Evolutionary conservation across 2,888 invertebrate genomes (phyloP).

Genomic region (Ectemnius cavifrons): DNA sequence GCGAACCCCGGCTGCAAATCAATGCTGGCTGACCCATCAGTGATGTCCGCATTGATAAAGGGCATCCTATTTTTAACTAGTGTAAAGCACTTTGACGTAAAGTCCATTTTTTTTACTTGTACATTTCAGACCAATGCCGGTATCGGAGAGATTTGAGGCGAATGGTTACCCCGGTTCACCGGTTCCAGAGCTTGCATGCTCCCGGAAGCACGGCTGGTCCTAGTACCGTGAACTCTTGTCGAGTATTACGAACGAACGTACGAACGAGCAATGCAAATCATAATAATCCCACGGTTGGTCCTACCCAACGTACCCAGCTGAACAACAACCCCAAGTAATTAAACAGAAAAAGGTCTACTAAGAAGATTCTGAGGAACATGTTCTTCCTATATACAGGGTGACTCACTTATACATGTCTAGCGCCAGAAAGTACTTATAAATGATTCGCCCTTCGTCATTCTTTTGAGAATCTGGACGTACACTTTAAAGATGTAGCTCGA

Average conservation of each 20-base stretch:
- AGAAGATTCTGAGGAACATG: conserved; percentile 72
- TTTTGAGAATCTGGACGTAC: conserved; percentile 6
- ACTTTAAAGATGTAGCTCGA: too few species aligned
- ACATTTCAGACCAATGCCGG: conserved; percentile 63
- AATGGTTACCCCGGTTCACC: conserved; percentile 86
- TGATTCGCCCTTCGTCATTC: conserved; percentile 57
- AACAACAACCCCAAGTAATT: conserved; percentile 72
- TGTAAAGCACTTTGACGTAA: too few species aligned
- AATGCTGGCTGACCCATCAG: too few species aligned
- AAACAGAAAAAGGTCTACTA: conserved; percentile 68
- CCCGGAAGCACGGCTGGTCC: conserved; percentile 80
- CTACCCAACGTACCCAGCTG: conserved; percentile 57
- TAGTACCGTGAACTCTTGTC: conserved; percentile 61
- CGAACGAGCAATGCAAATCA: conserved; percentile 59
- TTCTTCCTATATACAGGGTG: conserved; percentile 74
- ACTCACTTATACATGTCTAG: conserved; percentile 70
- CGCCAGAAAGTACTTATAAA: conserved; percentile 56
- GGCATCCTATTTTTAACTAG: too few species aligned
- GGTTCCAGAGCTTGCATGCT: conserved; percentile 82
- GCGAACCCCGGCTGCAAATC: too few species aligned
- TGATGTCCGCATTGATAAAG: too few species aligned
- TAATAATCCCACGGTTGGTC: conserved; percentile 53
- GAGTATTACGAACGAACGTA: conserved; percentile 54
- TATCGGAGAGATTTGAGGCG: conserved; percentile 80
- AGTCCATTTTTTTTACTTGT: too few species aligned